phyloP scores from a whole-genome alignment of 2,113 vertebrate genomes.

The Phylloscopus whistleri region DNA sequence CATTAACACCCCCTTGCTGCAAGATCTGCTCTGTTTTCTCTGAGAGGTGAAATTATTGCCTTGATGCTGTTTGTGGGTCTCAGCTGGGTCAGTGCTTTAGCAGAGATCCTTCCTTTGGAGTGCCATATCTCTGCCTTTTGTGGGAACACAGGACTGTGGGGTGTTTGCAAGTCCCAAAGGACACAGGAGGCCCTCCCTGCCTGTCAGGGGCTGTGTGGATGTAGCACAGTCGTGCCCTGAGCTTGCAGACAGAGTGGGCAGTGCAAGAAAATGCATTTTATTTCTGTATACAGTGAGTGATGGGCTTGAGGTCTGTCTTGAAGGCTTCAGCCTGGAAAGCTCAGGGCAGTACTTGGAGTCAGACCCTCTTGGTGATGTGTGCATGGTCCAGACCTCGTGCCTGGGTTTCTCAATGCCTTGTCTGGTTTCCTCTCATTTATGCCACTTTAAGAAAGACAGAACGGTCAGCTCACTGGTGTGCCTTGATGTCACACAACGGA shows the following conservation, averaged over 20 bases:
- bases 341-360: not conserved
- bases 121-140: not conserved
- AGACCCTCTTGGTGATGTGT: not conserved
- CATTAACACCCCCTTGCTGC: not conserved
- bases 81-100: not conserved
- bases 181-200: rapidly evolving
- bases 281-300: not conserved
- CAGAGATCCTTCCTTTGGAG: not conserved
- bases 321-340: not conserved
- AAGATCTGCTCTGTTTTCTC: not conserved
- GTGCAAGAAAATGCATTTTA: not conserved
- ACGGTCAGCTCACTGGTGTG: not conserved
- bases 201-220: not conserved
- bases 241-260: not conserved
- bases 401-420: not conserved
- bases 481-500: not conserved
- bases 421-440: constrained; percentile 22
- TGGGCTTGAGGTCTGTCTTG: not conserved
- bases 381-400: not conserved
- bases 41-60: not conserved
- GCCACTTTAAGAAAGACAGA: not conserved
- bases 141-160: not conserved
- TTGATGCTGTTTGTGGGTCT: not conserved
- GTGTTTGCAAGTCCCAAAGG: not conserved
- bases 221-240: not conserved